phyloP scores from a whole-genome alignment of 2,888 invertebrate genomes.

The Cosmia pyralina region DNA sequence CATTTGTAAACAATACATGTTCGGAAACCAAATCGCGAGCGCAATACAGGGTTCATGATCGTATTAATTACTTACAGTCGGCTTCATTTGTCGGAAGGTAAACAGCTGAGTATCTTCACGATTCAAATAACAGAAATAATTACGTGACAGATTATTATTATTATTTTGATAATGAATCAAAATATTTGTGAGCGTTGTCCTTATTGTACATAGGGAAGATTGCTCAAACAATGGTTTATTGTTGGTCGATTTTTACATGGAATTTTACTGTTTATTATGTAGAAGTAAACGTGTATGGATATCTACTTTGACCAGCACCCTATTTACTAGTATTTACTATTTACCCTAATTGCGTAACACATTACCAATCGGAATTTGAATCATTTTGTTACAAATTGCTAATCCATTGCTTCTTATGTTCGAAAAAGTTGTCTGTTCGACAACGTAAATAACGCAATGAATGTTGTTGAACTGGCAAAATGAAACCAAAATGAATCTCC shows the following conservation, averaged over 20 bases:
- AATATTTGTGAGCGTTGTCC: neutral
- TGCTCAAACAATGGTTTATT: conserved; percentile 11
- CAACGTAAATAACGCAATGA: no score
- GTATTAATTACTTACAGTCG: conserved; percentile 26
- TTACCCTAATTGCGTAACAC: no score
- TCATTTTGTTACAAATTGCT: no score
- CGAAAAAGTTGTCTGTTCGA: no score
- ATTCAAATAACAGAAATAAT: conserved; percentile 2
- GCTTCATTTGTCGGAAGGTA: conserved; percentile 13
- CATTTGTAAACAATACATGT: neutral
- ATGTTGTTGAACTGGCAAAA: no score
- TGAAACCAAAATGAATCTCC: no score
- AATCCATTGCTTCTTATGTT: no score
- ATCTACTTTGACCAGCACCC: neutral
- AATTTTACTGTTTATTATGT: no score
- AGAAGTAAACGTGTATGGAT: neutral
- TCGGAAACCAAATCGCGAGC: no score
- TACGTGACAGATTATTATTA: conserved; percentile 8
- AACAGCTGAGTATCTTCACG: neutral
- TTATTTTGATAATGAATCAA: conserved; percentile 7
- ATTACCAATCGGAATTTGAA: no score
- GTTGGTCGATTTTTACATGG: neutral
- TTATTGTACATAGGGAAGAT: neutral
- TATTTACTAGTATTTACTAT: no score
- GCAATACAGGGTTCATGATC: conserved; percentile 3